Evolutionary conservation across 2,113 vertebrate genomes (phyloP).

Genomic region (Gila orcuttii): DNA sequence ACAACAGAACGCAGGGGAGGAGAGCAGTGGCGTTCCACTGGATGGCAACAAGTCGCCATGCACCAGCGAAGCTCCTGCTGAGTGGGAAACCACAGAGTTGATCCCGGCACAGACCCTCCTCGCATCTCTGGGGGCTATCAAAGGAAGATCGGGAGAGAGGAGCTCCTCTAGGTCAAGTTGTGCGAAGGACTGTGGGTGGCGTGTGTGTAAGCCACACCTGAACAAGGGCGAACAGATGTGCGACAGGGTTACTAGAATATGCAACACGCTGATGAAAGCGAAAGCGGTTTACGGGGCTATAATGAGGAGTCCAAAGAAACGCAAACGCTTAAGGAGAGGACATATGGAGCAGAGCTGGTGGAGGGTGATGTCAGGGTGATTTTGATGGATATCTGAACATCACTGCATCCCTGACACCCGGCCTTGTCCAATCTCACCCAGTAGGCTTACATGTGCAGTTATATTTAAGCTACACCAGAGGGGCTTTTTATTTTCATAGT

Average conservation of each 20-base stretch:
- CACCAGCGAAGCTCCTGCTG: constrained; percentile 22
- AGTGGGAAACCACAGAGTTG: constrained; percentile 15
- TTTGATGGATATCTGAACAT: constrained; percentile 79
- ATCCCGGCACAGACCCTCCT: constrained; percentile 5
- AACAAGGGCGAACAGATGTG: constrained; percentile 27
- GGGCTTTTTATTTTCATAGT: background rate
- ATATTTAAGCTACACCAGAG: background rate
- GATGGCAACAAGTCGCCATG: constrained; percentile 18
- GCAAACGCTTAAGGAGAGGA: constrained; percentile 34
- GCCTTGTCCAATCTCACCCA: background rate
- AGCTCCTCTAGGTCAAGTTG: background rate
- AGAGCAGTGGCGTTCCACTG: constrained; percentile 34
- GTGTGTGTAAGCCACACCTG: constrained; percentile 17
- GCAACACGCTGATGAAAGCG: background rate
- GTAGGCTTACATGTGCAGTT: background rate
- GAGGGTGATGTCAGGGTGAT: constrained; percentile 67
- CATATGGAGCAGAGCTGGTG: constrained; percentile 60
- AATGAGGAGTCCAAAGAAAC: background rate
- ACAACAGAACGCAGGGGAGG: constrained; percentile 27
- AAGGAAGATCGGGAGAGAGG: background rate
- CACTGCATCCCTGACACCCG: constrained; percentile 54
- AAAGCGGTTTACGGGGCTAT: background rate
- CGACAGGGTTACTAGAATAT: background rate
- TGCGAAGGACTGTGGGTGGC: constrained; percentile 37
- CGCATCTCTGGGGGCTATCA: constrained; percentile 12